phyloP scores from a whole-genome alignment of 2,888 invertebrate species.

The Parnassius glacialis region DNA sequence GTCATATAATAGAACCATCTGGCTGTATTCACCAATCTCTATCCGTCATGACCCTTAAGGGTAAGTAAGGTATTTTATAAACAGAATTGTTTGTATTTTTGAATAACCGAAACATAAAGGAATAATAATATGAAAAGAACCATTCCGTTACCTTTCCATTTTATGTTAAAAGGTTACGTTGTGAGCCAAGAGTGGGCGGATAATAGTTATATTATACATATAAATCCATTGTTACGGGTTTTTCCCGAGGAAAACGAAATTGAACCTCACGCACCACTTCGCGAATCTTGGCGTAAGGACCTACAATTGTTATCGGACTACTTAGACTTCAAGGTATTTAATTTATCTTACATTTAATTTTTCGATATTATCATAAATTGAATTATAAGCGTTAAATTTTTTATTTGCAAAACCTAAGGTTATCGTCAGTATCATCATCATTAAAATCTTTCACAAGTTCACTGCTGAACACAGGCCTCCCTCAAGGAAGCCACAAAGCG shows the following conservation, averaged over 20 bases:
- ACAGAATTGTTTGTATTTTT: conserved; percentile 14
- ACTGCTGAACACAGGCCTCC: too few relatives aligned
- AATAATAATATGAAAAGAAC: conserved; percentile 16
- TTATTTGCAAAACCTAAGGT: too few relatives aligned
- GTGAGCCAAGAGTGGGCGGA: conserved; percentile 83
- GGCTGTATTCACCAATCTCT: conserved; percentile 75
- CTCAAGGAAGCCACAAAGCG: too few relatives aligned
- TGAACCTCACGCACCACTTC: conserved; percentile 65
- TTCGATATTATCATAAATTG: too few relatives aligned
- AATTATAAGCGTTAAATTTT: too few relatives aligned
- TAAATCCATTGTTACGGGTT: conserved; percentile 76
- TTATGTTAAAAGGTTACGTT: conserved; percentile 67
- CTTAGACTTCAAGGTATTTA: conserved; percentile 81
- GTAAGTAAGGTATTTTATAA: conserved; percentile 44
- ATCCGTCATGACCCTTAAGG: conserved; percentile 78
- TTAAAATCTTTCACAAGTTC: too few relatives aligned
- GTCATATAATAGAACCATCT: conserved; percentile 79
- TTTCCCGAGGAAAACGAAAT: conserved; percentile 60
- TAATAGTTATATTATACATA: conserved; percentile 76
- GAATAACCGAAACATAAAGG: conserved; percentile 12
- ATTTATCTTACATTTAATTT: background rate
- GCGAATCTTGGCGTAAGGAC: conserved; percentile 79
- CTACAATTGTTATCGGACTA: conserved; percentile 82
- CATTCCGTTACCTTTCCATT: conserved; percentile 16
- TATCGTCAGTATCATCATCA: too few relatives aligned